Evolutionary conservation across 2,888 invertebrate species (phyloP), one percentile per base, ranked within the genome.

Genomic region (Myopa tessellatipennis): DNA sequence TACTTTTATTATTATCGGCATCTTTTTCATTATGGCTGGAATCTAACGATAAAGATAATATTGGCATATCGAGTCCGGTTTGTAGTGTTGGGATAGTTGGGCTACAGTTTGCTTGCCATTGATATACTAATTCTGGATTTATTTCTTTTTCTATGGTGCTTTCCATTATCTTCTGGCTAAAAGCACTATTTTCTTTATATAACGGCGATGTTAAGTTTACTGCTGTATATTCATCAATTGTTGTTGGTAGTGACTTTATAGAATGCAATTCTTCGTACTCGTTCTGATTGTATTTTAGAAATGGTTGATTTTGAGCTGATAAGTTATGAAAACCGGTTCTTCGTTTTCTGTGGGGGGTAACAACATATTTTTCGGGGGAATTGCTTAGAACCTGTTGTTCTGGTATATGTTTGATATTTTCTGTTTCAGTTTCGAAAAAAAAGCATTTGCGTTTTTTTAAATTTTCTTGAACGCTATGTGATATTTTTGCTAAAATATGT

Each of bases 321-420:
- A 95, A 94, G 86, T 95, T 95, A 87, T 95, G 95, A 85, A 96
- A 96, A 73, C 96, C 96, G 0, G 95, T 95, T 87, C 95, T 91
- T 87, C 96, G 91, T 90, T 96, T 96, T 83, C 96, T 91, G 90
- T 96, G 95, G 14, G 96, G 96, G 52, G 95, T 96, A 36, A 96
- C 96, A 63, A 96, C 95, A 85, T 95, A 96, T 84, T 94, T 94
- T 88, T 95, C 95, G 0, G 95, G 94, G 77, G 94, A 93, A 85
- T 93, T 94, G 72, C 93, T 93, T 69, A 94, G 90, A 75, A 94
- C 89, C 82, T 94, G 93, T 83, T 92, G 92, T 81, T 94, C 94
- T 18, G 94, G 93, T 58, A 93, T 92, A 6, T 87, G 85, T 79
- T 89, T 89, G 75, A 88, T 83, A 8, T 78, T 80, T 89, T 95